phyloP scores from a whole-genome alignment of 2,797 vertebrate species.

The Muraenolepis orangiensis region DNA sequence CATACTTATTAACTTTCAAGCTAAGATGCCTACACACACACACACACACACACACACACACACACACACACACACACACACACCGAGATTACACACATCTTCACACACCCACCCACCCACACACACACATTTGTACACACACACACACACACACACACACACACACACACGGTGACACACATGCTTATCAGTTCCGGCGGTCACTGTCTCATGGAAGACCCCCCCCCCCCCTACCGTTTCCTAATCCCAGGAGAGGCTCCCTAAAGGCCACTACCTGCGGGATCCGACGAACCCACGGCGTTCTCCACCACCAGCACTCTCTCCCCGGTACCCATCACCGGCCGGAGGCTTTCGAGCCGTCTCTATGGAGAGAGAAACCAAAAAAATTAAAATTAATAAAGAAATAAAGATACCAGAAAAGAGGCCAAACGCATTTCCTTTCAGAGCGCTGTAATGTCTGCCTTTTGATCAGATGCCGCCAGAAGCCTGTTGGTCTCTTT shows the following conservation, averaged over 20 bases:
- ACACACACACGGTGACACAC: no score
- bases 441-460: constrained; percentile 56
- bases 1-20: no score
- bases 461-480: constrained; percentile 62
- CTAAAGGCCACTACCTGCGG: constrained; percentile 61
- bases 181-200: constrained; percentile 40
- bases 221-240: constrained; percentile 50
- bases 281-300: constrained; percentile 52
- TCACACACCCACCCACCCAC: no score
- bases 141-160: constrained; percentile 26
- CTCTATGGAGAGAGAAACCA: constrained; percentile 20
- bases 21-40: no score
- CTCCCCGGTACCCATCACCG: constrained; percentile 36
- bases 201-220: constrained; percentile 55
- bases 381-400: constrained; percentile 23
- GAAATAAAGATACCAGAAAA: no score
- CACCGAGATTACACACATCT: no score
- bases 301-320: neutral
- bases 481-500: constrained; percentile 62
- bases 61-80: constrained; percentile 23
- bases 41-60: constrained; percentile 11
- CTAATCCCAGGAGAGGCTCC: constrained; percentile 56
- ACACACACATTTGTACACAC: no score
- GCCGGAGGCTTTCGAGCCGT: constrained; percentile 48
- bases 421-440: constrained; percentile 60